Evolutionary conservation across 2,797 vertebrate genomes (phyloP), one percentile per base, ranked within the genome.

Genomic region (Rhinatrema bivittatum): DNA sequence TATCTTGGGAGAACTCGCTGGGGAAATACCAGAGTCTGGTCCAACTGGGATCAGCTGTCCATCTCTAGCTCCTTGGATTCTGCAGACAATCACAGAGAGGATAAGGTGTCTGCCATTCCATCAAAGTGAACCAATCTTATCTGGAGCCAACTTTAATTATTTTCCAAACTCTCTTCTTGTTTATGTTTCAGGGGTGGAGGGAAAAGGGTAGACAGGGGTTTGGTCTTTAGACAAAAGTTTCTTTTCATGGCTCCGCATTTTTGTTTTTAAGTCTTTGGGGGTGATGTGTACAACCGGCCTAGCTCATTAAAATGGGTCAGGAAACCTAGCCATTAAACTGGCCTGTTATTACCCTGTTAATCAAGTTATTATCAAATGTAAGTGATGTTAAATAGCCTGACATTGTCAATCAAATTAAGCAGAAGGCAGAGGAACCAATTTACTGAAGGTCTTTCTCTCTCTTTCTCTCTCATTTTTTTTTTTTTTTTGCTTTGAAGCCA

Each of bases 111-210:
- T 13, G 12, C 20, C 30, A 20, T 18, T 32, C 12, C 18, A 9
- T 20, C 2, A 2, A 9, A 14, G 12, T 7, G 14, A 23, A 10
- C 13, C 6, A 32, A 21, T 33, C 9, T 7, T 23, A 33, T 33
- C 32, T 22, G 7, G 32, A 5, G 13, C 9, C 13, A n/a, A 10
- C 14, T 14, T 15, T 7, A 5, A 14, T 32, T 13, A n/a, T n/a
- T n/a, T n/a, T n/a, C n/a, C n/a, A n/a, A n/a, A n/a, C n/a, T n/a
- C n/a, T 20, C 18, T 32, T 7, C 3, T 10, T 20, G 2, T 3
- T 1, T 0, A 16, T 6, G 20, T 21, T 21, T 6, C 6, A 9
- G 16, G 5, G 7, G 7, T 4, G 2, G 1, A 4, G 3, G 0
- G 9, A 14, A 6, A 8, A 16, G 9, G 3, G 5, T 10, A 1